A percentile compares a stretch with the other conserved stretches of the same genome.
phyloP scores from a whole-genome alignment of 1,140 invertebrate species.

The Cydia pomonella region DNA sequence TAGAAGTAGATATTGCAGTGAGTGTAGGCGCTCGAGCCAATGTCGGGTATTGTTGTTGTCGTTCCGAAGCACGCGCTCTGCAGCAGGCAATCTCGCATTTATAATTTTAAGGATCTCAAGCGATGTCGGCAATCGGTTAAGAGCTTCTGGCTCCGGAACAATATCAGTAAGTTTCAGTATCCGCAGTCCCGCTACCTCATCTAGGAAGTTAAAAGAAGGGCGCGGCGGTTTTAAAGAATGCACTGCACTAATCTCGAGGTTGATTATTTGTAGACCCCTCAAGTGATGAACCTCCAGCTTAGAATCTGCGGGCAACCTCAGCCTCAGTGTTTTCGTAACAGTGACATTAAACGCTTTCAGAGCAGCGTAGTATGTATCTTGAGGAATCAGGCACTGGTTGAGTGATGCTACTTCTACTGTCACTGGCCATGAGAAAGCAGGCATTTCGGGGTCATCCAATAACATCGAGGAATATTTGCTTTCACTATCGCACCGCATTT shows the following conservation, averaged over 20 bases:
- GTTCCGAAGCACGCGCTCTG: neutral
- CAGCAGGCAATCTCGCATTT: neutral
- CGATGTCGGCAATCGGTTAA: neutral
- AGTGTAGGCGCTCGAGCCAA: neutral
- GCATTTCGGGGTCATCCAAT: neutral
- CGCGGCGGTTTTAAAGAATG: neutral
- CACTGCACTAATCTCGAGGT: neutral
- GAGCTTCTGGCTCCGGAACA: neutral
- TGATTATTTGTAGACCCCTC: neutral
- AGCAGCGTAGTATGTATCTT: neutral
- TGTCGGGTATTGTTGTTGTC: neutral
- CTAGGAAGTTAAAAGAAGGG: neutral
- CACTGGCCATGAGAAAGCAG: neutral
- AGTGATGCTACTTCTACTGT: neutral
- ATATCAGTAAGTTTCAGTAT: neutral
- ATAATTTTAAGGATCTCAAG: slow-evolving; percentile 2
- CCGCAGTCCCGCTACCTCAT: neutral
- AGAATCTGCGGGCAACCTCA: neutral
- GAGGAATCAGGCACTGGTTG: neutral
- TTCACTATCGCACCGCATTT: neutral
- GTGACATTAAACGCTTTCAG: neutral
- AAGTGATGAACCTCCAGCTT: neutral
- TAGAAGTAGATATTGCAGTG: neutral
- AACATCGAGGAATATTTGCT: neutral
- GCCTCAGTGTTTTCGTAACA: neutral